phyloP scores from a whole-genome alignment of 2,113 vertebrate genomes.

The Periophthalmodon schlosseri region DNA sequence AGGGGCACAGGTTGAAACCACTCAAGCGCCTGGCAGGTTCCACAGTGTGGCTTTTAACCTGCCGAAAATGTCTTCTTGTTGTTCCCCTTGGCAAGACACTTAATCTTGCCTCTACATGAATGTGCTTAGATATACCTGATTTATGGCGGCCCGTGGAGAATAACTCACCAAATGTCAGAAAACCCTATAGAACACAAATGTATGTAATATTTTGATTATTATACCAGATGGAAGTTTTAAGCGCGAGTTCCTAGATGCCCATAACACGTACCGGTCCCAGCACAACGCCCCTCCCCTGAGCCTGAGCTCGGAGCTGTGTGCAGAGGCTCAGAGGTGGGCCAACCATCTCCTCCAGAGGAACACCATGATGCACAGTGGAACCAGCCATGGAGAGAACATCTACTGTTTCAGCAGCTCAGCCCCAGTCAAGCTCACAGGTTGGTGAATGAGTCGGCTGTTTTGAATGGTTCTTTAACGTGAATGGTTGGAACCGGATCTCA shows the following conservation, averaged over 20 bases:
- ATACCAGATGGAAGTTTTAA: slow-evolving; percentile 53
- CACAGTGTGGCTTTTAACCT: no score
- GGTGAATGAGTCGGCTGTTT: no score
- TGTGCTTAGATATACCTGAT: no score
- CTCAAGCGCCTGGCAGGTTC: no score
- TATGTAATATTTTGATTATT: background rate
- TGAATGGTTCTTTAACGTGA: no score
- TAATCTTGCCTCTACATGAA: no score
- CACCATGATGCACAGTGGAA: slow-evolving; percentile 53
- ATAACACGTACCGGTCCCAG: slow-evolving; percentile 65
- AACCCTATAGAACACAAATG: background rate
- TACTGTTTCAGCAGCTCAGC: slow-evolving; percentile 42
- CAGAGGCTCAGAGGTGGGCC: slow-evolving; percentile 70
- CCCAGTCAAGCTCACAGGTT: slow-evolving; percentile 37
- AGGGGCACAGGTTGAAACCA: no score
- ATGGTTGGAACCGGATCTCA: no score
- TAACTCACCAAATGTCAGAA: no score
- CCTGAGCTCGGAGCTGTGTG: slow-evolving; percentile 42
- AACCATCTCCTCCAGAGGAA: slow-evolving; percentile 42
- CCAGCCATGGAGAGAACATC: slow-evolving; percentile 70
- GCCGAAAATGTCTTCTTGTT: no score
- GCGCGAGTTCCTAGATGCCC: slow-evolving; percentile 61
- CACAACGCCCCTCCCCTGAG: slow-evolving; percentile 48
- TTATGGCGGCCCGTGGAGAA: no score
- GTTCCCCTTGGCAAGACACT: no score